These are phyloP conservation scores for Cisticola juncidis DNA, from an alignment of 2,113 vertebrate genomes.

Conservation along the genomic window DNA sequence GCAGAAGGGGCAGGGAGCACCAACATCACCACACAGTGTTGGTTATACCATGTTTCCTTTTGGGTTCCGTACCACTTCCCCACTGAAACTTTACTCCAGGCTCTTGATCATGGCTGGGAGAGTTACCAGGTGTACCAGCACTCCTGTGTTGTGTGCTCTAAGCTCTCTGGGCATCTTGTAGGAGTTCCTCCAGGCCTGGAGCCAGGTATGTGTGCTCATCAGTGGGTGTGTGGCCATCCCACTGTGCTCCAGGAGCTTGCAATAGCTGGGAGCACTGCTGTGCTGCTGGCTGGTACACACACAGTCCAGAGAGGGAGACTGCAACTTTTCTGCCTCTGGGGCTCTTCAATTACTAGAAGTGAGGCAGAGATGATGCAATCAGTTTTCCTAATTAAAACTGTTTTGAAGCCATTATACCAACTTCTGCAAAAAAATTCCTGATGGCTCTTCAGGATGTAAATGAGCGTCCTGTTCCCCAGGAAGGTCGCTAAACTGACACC, in stretches of 20 bases:
- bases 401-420: background rate
- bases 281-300: background rate
- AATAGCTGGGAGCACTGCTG: rapidly evolving
- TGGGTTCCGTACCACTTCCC: background rate
- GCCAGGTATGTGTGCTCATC: background rate
- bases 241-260: background rate
- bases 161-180: background rate
- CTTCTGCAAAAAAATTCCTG: background rate
- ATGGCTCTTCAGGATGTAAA: background rate
- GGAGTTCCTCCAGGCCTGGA: background rate
- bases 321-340: background rate
- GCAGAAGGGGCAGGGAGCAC: background rate
- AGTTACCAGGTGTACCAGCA: background rate
- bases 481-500: background rate
- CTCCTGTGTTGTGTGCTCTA: background rate
- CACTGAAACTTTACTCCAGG: background rate
- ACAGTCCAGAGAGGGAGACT: background rate
- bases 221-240: background rate
- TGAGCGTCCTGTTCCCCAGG: background rate
- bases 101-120: background rate
- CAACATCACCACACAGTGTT: rapidly evolving
- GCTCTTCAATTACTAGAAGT: background rate
- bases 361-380: background rate
- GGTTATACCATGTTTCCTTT: background rate
- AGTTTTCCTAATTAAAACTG: background rate